Percentiles rank a stretch among this genome's conserved stretches.
Evolutionary conservation across 1,140 invertebrate genomes (phyloP).

Genomic region (Diplogasteroides magnus): DNA sequence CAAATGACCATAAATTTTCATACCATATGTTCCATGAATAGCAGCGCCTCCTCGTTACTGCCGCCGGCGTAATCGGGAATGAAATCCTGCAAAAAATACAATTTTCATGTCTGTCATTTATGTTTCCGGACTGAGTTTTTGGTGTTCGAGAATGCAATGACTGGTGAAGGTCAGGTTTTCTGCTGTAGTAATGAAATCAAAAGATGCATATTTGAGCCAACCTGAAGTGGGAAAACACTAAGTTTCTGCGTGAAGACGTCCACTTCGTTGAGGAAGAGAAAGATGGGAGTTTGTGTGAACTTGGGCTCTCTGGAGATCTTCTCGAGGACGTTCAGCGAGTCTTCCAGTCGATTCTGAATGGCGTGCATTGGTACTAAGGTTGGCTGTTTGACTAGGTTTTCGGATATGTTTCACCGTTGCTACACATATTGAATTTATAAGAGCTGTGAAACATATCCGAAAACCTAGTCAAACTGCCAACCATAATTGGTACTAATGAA

Average conservation of each 20-base stretch:
- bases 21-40: conserved; percentile 21
- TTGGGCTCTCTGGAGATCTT: conserved; percentile 17
- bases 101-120: not conserved
- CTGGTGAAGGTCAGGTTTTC: not conserved
- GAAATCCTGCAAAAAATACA: conserved; percentile 2
- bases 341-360: conserved; percentile 28
- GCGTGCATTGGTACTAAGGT: too few species aligned
- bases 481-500: too few species aligned
- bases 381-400: too few species aligned
- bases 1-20: too few species aligned
- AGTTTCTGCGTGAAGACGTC: conserved; percentile 28
- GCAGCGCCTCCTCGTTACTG: conserved; percentile 16
- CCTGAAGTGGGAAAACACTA: conserved; percentile 14
- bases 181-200: conserved; percentile 15
- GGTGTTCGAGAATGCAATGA: not conserved
- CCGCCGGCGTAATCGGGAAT: conserved; percentile 7
- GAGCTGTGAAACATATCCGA: too few species aligned
- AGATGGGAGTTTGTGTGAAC: conserved; percentile 23
- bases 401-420: too few species aligned
- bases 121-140: not conserved
- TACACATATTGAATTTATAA: too few species aligned
- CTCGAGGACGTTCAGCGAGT: conserved; percentile 16
- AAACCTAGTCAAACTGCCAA: too few species aligned
- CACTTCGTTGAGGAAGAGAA: conserved; percentile 27
- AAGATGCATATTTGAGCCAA: conserved; percentile 12